Conservation (phyloP, 2,113 vertebrate species). For the Chaetorhynchus papuensis region DNA sequence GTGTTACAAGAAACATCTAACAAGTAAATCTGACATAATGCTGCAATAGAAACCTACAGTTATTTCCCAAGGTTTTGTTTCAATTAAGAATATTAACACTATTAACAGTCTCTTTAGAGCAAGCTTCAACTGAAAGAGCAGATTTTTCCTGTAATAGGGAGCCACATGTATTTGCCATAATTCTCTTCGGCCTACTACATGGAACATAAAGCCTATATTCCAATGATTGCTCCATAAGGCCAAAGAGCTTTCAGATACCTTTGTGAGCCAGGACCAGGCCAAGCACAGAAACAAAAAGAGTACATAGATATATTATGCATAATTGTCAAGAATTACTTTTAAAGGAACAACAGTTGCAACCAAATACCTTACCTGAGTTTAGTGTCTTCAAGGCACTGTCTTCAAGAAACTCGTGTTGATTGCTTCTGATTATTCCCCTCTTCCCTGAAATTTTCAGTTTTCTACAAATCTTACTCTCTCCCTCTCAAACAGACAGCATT, state of each 20-base stretch:
- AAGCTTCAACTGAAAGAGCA: background rate
- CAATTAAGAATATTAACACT: background rate
- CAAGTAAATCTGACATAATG: background rate
- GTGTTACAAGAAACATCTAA: background rate
- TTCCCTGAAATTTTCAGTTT: background rate
- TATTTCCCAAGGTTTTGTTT: background rate
- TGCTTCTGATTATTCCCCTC: background rate
- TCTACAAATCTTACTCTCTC: background rate
- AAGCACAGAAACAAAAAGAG: background rate
- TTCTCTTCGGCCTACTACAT: background rate
- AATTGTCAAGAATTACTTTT: background rate
- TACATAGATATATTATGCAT: accelerated
- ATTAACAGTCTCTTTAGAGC: background rate
- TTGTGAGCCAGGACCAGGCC: background rate
- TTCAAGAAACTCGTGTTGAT: background rate
- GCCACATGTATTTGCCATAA: background rate
- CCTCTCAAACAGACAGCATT: accelerated
- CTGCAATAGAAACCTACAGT: background rate
- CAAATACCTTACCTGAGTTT: background rate
- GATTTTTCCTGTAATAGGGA: background rate
- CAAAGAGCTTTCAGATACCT: background rate
- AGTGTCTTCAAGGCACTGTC: background rate
- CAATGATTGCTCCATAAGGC: background rate
- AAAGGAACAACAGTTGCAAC: background rate
- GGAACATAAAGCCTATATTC: background rate